A percentile compares a stretch with the other conserved stretches of the same genome.
phyloP scores from a whole-genome alignment of 1,140 invertebrate species.

The Eupristina koningsbergeri region DNA sequence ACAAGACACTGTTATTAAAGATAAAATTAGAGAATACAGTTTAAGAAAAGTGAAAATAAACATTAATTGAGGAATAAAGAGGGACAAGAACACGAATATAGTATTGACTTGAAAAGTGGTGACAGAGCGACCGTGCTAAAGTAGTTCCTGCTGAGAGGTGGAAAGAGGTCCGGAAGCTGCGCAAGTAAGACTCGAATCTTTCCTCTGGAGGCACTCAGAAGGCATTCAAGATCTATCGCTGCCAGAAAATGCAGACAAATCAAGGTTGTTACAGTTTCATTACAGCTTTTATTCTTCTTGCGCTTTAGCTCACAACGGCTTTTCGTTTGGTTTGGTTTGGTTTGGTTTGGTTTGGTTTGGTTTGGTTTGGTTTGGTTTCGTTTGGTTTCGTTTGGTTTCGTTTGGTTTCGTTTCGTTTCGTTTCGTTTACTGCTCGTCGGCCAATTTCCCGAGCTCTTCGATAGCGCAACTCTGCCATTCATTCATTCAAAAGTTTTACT shows the following conservation, averaged over 20 bases:
- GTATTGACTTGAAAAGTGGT: not conserved
- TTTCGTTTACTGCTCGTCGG: too few species aligned
- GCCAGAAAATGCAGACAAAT: constrained; percentile 80
- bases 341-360: too few species aligned
- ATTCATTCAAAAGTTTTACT: not conserved
- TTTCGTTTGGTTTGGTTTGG: too few species aligned
- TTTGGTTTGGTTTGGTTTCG: too few species aligned
- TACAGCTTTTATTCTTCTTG: not conserved
- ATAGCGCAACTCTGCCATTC: too few species aligned
- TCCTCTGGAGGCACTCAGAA: constrained; percentile 80
- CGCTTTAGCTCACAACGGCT: not conserved
- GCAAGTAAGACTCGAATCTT: constrained; percentile 47
- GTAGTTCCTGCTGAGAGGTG: constrained; percentile 8
- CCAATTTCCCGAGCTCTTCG: too few species aligned
- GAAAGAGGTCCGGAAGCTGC: constrained; percentile 45
- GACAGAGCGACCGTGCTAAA: constrained; percentile 1
- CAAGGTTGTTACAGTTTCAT: constrained; percentile 72
- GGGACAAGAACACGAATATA: not conserved
- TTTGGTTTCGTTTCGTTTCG: too few species aligned
- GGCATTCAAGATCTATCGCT: constrained; percentile 80
- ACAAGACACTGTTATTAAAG: not conserved
- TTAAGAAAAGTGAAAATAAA: not conserved
- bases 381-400: too few species aligned
- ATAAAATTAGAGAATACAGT: not conserved
- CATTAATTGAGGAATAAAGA: not conserved